These are phyloP conservation scores for Leptura quadrifasciata DNA, from an alignment of 2,888 invertebrate species.

Conservation along the genomic window DNA sequence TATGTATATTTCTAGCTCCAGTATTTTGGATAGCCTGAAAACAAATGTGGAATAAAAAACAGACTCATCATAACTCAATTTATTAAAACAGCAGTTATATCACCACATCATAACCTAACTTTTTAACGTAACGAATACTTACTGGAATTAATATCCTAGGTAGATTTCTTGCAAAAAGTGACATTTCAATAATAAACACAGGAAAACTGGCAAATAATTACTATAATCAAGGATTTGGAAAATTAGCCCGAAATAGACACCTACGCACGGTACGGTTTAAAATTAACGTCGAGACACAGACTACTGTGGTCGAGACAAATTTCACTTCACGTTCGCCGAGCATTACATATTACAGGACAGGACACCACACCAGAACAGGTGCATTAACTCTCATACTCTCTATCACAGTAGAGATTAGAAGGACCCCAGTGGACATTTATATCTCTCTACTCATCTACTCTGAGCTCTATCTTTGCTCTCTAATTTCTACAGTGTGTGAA, in stretches of 20 bases:
- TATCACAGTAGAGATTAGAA: too few relatives aligned
- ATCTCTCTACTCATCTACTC: too few relatives aligned
- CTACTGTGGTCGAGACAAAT: neutral
- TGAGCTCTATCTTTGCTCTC: too few relatives aligned
- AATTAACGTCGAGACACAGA: conserved; percentile 21
- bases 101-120: conserved; percentile 42
- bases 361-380: too few relatives aligned
- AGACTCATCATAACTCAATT: conserved; percentile 1
- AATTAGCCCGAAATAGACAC: neutral
- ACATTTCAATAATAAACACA: conserved; percentile 38
- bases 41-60: conserved; percentile 11
- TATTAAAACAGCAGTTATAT: conserved; percentile 39
- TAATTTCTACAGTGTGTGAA: too few relatives aligned
- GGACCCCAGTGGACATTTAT: too few relatives aligned
- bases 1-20: conserved; percentile 50
- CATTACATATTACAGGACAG: too few relatives aligned
- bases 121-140: conserved; percentile 28
- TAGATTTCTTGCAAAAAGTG: conserved; percentile 49
- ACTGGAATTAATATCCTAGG: conserved; percentile 52
- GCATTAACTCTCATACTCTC: too few relatives aligned
- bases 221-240: neutral
- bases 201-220: too few relatives aligned
- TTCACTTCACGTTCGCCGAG: too few relatives aligned
- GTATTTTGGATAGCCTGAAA: conserved; percentile 53
- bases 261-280: neutral